Percentiles rank a stretch among this genome's conserved stretches.
These are phyloP conservation scores for Chaenocephalus aceratus DNA, from an alignment of 2,113 vertebrate genomes.

Conservation along the genomic window DNA sequence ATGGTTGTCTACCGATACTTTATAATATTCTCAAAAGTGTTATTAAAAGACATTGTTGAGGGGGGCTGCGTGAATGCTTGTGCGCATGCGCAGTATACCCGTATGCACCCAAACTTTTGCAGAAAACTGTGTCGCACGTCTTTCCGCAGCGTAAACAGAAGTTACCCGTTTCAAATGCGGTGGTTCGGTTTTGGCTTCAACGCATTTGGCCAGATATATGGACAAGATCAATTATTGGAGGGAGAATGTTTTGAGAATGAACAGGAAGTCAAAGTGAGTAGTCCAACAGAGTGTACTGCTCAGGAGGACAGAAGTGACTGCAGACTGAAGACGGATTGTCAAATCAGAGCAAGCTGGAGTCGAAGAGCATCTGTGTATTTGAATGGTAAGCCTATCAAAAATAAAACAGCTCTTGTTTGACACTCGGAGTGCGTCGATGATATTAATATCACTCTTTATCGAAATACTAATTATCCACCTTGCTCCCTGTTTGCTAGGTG, in stretches of 20 bases:
- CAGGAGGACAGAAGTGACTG: conserved; percentile 1
- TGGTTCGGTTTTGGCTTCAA: conserved; percentile 91
- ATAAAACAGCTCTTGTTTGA: neutral
- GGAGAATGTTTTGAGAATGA: neutral
- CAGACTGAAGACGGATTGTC: neutral
- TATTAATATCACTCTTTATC: fast-evolving
- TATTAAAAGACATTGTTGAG: too few species aligned
- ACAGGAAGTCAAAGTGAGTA: conserved; percentile 49
- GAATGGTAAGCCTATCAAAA: conserved; percentile 41
- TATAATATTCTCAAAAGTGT: conserved; percentile 69
- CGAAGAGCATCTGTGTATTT: conserved; percentile 65
- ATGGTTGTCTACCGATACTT: conserved; percentile 49
- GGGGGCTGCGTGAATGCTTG: neutral
- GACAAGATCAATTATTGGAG: neutral
- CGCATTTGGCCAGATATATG: conserved; percentile 84
- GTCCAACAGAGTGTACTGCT: conserved; percentile 53
- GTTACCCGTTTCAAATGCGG: conserved; percentile 52
- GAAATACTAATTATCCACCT: neutral
- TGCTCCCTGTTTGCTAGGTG: conserved; percentile 45
- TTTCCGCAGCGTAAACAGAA: neutral
- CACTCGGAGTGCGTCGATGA: neutral
- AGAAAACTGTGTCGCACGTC: neutral
- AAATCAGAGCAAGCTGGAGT: conserved; percentile 80
- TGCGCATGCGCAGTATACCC: conserved; percentile 36
- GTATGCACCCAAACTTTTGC: neutral